These are phyloP conservation scores for Melolontha melolontha DNA, from an alignment of 2,888 invertebrate species.

Conservation along the genomic window DNA sequence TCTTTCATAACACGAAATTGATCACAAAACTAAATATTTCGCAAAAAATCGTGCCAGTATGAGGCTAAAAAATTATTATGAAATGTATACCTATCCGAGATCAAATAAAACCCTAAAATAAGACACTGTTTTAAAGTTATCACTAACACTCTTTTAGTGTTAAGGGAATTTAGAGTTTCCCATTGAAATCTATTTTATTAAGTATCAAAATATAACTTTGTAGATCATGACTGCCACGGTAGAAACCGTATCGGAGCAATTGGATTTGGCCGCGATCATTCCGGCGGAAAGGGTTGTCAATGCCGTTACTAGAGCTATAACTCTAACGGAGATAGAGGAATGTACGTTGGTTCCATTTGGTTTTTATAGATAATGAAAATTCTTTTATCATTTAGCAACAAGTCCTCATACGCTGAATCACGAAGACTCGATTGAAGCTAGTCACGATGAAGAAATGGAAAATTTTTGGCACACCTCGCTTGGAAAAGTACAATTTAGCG, in stretches of 20 bases:
- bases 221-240: constrained; percentile 96
- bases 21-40: too few species aligned
- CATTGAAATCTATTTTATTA: constrained; percentile 1
- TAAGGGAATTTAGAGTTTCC: constrained; percentile 35
- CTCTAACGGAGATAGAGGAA: constrained; percentile 89
- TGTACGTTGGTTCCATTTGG: constrained; percentile 68
- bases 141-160: constrained; percentile 41
- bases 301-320: constrained; percentile 88
- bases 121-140: constrained; percentile 43
- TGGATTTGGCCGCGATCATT: constrained; percentile 89
- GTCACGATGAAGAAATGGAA: constrained; percentile 80
- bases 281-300: constrained; percentile 81
- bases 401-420: constrained; percentile 64
- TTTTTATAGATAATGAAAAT: neutral
- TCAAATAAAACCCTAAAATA: constrained; percentile 33
- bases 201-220: constrained; percentile 26
- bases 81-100: constrained; percentile 46
- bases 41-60: too few species aligned
- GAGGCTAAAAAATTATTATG: too few species aligned
- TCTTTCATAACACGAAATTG: neutral
- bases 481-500: constrained; percentile 91
- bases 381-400: constrained; percentile 57
- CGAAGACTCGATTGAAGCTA: constrained; percentile 77
- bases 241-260: constrained; percentile 90
- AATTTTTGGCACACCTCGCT: constrained; percentile 95